These are phyloP conservation scores for Laterallus jamaicensis DNA, from an alignment of 2,113 vertebrate genomes.

Conservation along the genomic window DNA sequence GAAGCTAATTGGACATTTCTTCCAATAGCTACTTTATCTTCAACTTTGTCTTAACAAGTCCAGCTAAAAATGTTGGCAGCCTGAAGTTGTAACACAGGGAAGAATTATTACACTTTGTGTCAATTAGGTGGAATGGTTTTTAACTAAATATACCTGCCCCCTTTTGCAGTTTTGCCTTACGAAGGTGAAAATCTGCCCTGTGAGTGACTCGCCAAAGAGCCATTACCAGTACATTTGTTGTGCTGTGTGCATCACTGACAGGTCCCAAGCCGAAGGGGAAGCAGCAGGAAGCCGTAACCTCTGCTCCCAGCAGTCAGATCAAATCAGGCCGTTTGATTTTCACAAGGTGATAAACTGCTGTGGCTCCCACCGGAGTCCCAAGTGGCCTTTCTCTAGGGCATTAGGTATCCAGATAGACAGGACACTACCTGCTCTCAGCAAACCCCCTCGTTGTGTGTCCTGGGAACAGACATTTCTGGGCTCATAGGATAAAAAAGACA, in stretches of 20 bases:
- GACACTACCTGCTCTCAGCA: not conserved
- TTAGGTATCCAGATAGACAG: not conserved
- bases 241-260: not conserved
- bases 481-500: no score
- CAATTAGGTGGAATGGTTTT: not conserved
- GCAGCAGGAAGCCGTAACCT: not conserved
- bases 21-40: not conserved
- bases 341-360: not conserved
- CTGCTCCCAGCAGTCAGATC: slow-evolving; percentile 21
- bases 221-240: not conserved
- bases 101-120: not conserved
- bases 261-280: not conserved
- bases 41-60: not conserved
- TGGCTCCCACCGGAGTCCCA: not conserved
- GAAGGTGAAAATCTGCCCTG: not conserved
- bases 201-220: not conserved
- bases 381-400: not conserved
- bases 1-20: not conserved
- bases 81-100: not conserved
- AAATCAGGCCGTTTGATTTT: not conserved
- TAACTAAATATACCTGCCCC: not conserved
- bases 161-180: not conserved
- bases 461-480: accelerated
- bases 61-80: not conserved
- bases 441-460: accelerated